Evolutionary conservation across 1,140 invertebrate species (phyloP), one percentile per base, ranked within the genome.

Genomic region (Triops longicaudatus): DNA sequence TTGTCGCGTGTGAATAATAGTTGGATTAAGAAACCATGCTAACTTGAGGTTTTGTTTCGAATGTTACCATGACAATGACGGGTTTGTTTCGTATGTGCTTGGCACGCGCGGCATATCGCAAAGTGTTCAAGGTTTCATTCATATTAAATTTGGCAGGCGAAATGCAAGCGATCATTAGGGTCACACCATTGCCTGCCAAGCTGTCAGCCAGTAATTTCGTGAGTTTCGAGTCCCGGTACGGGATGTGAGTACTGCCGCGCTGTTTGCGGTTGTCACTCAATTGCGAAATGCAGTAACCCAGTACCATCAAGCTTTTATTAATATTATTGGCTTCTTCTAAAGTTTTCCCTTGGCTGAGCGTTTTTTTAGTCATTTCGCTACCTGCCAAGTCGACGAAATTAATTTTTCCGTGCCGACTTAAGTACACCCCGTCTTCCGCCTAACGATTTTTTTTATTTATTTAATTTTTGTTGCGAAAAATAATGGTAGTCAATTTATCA

Each of bases 321-420:
- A 98, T 98, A 82, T 96, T 97, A 82, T 97, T 97, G 0, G 95
- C 95, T 84, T 98, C 96, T 82, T 95, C 92, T 75, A 96, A 84
- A 0, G 93, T 95, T 82, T 95, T 95, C 1, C 93, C 93, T 80
- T 93, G 91, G 80, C 95, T 97, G 77, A 94, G 91, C 0, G 96
- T 98, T 81, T 94, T 93, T 83, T 95, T 95, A 4, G 93, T 95
- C 89, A 97, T 92, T 85, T 98, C 96, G 81, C 93, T 95, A 12
- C 96, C 96, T 1, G 96, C 96, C 75, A 98, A 84, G 83, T 98
- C 96, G 1, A 98, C 95, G 81, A 98, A 94, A 86, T 97, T 96
- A 50, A 96, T 90, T 85, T 95, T 95, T n/a, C 94, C 94, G 81
- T 93, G 92, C 80, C 91, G 91, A 26, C 91, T 91, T 78, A 94